These are phyloP conservation scores for Papilio protenor DNA, from an alignment of 2,888 invertebrate species.

Conservation along the genomic window DNA sequence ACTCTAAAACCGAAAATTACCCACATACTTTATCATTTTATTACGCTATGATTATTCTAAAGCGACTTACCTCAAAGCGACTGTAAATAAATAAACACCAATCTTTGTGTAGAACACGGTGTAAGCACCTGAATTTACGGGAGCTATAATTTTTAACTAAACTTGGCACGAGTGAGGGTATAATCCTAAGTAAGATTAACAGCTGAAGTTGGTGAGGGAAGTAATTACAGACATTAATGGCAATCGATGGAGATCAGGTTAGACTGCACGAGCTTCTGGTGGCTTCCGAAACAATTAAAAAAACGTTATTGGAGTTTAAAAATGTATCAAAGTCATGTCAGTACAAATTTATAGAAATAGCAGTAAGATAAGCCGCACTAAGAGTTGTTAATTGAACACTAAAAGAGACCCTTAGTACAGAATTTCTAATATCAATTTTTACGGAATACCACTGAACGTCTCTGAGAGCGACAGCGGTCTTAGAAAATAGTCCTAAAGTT, in stretches of 20 bases:
- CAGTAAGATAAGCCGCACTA: no score
- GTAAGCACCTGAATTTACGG: slow-evolving; percentile 41
- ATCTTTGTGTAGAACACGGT: slow-evolving; percentile 21
- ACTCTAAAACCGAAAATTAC: neutral
- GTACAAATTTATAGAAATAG: neutral
- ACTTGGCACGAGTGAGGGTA: slow-evolving; percentile 60
- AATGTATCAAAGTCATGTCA: neutral
- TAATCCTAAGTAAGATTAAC: slow-evolving; percentile 70
- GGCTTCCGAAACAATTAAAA: slow-evolving; percentile 33
- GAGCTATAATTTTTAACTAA: slow-evolving; percentile 72
- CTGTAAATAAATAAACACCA: slow-evolving; percentile 22
- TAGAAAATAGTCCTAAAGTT: no score
- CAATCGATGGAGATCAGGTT: slow-evolving; percentile 71
- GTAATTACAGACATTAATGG: slow-evolving; percentile 81
- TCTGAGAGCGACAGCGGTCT: neutral
- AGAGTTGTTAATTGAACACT: no score
- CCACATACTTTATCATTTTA: neutral
- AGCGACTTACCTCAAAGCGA: neutral
- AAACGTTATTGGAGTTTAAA: neutral
- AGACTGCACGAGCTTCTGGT: slow-evolving; percentile 62
- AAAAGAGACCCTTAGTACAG: no score
- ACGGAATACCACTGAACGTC: no score
- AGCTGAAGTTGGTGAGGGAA: slow-evolving; percentile 62
- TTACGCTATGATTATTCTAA: slow-evolving; percentile 9
- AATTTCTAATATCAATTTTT: no score